Conservation (phyloP, 2,113 vertebrate genomes). For the Pollimyrus isidori region DNA sequence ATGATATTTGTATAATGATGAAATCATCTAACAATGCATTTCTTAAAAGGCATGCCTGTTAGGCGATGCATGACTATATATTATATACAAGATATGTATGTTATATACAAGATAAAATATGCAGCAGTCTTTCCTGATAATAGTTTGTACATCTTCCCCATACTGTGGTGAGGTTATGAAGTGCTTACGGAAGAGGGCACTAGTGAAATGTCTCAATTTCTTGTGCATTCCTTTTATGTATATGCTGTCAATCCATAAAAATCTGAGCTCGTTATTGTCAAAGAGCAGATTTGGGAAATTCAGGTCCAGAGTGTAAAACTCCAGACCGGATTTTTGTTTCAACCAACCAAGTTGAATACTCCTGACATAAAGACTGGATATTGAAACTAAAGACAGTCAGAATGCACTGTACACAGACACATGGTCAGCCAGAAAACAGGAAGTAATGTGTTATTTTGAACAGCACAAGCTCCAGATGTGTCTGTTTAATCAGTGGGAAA, state of each 20-base stretch:
- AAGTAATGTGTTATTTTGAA: not conserved
- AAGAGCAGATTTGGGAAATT: too few species aligned
- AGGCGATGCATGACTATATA: not conserved
- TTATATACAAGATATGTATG: not conserved
- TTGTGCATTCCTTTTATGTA: not conserved
- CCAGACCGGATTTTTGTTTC: too few species aligned
- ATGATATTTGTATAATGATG: not conserved
- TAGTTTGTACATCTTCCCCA: not conserved
- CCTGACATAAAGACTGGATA: not conserved
- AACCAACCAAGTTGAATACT: too few species aligned
- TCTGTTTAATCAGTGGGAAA: not conserved
- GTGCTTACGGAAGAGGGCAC: not conserved
- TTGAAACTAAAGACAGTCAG: not conserved
- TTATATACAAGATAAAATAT: not conserved
- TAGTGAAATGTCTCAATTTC: not conserved
- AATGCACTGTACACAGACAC: not conserved
- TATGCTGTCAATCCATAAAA: too few species aligned
- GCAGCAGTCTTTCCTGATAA: not conserved
- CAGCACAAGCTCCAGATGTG: not conserved
- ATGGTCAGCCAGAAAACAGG: not conserved
- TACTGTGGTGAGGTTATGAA: not conserved
- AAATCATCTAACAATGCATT: not conserved
- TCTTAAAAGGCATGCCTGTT: not conserved
- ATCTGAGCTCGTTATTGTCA: not conserved
- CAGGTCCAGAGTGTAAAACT: too few species aligned